Evolutionary conservation across 1,140 invertebrate species (phyloP).

Genomic region (Penaeus vannamei): DNA sequence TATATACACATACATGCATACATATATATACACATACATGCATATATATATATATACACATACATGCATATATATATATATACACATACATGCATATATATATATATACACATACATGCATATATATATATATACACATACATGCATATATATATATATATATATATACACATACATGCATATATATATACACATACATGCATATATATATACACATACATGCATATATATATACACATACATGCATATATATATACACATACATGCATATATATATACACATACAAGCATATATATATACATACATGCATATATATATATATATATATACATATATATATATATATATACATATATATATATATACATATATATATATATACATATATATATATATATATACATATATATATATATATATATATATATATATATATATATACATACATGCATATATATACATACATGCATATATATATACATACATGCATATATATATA

Average conservation of each 20-base stretch:
- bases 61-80: background rate
- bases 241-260: background rate
- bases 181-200: background rate
- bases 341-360: background rate
- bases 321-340: background rate
- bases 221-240: slow-evolving; percentile 17
- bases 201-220: background rate
- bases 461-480: slow-evolving; percentile 33
- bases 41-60: background rate
- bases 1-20: background rate
- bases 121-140: slow-evolving; percentile 13
- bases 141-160: slow-evolving; percentile 26
- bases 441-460: slow-evolving; percentile 4
- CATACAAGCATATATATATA: slow-evolving; percentile 29
- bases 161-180: background rate
- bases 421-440: slow-evolving; percentile 27
- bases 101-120: slow-evolving; percentile 1
- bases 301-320: slow-evolving; percentile 3
- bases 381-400: background rate
- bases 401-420: slow-evolving; percentile 27
- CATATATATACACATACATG: background rate
- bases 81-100: slow-evolving; percentile 5
- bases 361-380: slow-evolving; percentile 1
- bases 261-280: slow-evolving; percentile 9
- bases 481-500: slow-evolving; percentile 8